A percentile compares a stretch with the other conserved stretches of the same genome.
Conservation (phyloP, 1,140 invertebrate species). For the Hydropsyche tenuis region DNA sequence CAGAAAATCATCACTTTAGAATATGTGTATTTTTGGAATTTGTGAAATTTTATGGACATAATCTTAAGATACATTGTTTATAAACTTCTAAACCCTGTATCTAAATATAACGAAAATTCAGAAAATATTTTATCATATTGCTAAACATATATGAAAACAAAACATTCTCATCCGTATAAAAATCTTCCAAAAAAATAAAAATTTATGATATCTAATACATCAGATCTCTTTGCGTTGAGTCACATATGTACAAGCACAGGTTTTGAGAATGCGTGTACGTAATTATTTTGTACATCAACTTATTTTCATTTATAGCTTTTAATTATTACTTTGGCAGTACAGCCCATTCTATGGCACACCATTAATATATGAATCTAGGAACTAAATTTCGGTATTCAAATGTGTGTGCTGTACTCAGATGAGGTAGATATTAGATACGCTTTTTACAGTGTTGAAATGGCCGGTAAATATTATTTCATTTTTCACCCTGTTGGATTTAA, state of each 20-base stretch:
- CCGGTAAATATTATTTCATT: slow-evolving; percentile 5
- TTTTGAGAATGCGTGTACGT: background rate
- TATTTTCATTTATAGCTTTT: background rate
- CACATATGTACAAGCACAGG: background rate
- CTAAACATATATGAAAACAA: slow-evolving; percentile 23
- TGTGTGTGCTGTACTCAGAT: slow-evolving; percentile 21
- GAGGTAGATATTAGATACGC: slow-evolving; percentile 40
- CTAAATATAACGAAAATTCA: slow-evolving; percentile 45
- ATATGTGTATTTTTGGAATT: background rate
- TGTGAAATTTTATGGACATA: slow-evolving; percentile 23
- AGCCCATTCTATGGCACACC: slow-evolving; percentile 24
- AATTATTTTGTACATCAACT: background rate
- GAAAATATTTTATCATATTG: slow-evolving; percentile 33
- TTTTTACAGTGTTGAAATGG: slow-evolving; percentile 28
- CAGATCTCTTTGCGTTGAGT: too few relatives aligned
- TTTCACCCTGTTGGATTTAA: slow-evolving; percentile 60
- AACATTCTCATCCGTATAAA: background rate
- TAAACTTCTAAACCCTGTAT: slow-evolving; percentile 49
- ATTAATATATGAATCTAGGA: background rate
- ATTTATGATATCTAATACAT: too few relatives aligned
- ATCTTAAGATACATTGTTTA: slow-evolving; percentile 12
- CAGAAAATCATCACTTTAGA: background rate
- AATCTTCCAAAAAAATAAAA: too few relatives aligned
- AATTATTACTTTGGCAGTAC: background rate
- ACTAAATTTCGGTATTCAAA: slow-evolving; percentile 9